A percentile compares a stretch with the other conserved stretches of the same genome.
phyloP scores from a whole-genome alignment of 2,888 invertebrate species.

The Cecidostiba fungosa region DNA sequence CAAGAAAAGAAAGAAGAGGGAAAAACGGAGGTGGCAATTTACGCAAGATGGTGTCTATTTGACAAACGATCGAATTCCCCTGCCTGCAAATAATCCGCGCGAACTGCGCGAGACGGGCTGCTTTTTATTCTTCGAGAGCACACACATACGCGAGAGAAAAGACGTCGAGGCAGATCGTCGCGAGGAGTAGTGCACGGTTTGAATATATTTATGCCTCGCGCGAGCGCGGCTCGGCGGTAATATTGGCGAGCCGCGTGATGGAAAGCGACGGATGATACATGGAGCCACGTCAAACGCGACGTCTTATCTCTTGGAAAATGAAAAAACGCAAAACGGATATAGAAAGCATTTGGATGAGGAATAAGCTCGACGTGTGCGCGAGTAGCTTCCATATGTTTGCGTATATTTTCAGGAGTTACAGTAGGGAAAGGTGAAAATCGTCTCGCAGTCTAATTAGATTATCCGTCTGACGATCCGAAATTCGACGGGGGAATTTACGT shows the following conservation, averaged over 20 bases:
- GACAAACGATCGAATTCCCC: constrained; percentile 79
- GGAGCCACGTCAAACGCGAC: constrained; percentile 75
- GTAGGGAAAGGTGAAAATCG: not conserved
- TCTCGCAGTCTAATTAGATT: not conserved
- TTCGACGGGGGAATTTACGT: too few species aligned
- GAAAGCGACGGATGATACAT: constrained; percentile 77
- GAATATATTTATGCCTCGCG: constrained; percentile 76
- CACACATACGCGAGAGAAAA: constrained; percentile 56
- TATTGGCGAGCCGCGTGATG: constrained; percentile 75
- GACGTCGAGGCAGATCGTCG: constrained; percentile 31
- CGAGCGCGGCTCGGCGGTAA: constrained; percentile 58
- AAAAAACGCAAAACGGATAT: constrained; percentile 49
- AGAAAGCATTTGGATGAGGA: constrained; percentile 32
- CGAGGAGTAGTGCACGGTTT: constrained; percentile 68
- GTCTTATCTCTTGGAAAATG: constrained; percentile 63
- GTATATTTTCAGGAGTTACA: too few species aligned
- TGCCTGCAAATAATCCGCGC: constrained; percentile 64
- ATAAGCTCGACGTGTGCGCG: constrained; percentile 9
- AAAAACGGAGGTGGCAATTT: constrained; percentile 70
- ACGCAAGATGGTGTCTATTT: constrained; percentile 76
- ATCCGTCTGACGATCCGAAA: too few species aligned
- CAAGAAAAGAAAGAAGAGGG: constrained; percentile 63
- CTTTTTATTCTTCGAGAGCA: constrained; percentile 47
- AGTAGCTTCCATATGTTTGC: too few species aligned
- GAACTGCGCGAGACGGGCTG: constrained; percentile 54